phyloP scores from a whole-genome alignment of 2,797 vertebrate species.

The Bradypus variegatus region DNA sequence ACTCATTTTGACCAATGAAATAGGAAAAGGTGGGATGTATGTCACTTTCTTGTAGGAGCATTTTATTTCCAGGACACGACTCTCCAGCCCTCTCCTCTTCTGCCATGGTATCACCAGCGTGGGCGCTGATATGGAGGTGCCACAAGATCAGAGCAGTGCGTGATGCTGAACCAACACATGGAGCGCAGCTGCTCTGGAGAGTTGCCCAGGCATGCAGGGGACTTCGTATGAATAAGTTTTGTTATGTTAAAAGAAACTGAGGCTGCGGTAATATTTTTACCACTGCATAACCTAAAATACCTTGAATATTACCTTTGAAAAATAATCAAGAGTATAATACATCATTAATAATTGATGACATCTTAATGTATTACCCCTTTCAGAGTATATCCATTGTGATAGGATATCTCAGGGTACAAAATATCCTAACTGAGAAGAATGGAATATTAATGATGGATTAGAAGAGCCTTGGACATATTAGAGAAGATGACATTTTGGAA shows the following conservation, averaged over 20 bases:
- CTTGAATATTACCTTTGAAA: slow-evolving; percentile 32
- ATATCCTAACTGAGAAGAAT: slow-evolving; percentile 12
- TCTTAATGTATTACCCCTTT: slow-evolving; percentile 26
- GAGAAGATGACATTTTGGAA: background rate
- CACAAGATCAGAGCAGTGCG: background rate
- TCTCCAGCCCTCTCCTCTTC: background rate
- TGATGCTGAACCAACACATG: background rate
- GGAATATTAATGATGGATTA: background rate
- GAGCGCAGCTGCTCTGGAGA: slow-evolving; percentile 5
- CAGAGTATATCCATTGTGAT: slow-evolving; percentile 23
- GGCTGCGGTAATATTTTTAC: background rate
- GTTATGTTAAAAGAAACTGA: background rate
- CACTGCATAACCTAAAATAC: background rate
- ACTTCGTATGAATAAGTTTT: background rate
- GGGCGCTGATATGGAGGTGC: background rate
- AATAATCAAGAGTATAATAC: slow-evolving; percentile 11
- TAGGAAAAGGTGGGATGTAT: background rate
- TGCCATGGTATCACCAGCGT: background rate
- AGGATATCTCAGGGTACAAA: background rate
- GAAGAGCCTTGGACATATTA: slow-evolving; percentile 17
- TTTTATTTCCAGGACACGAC: background rate
- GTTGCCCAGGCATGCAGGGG: background rate
- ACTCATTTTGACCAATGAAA: background rate
- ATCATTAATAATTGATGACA: slow-evolving; percentile 37
- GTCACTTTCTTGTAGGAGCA: background rate